Base-by-base conservation (phyloP, 30 jellyfish, hydroid and myxozoan species). In the Catostylus mosaicus region DNA sequence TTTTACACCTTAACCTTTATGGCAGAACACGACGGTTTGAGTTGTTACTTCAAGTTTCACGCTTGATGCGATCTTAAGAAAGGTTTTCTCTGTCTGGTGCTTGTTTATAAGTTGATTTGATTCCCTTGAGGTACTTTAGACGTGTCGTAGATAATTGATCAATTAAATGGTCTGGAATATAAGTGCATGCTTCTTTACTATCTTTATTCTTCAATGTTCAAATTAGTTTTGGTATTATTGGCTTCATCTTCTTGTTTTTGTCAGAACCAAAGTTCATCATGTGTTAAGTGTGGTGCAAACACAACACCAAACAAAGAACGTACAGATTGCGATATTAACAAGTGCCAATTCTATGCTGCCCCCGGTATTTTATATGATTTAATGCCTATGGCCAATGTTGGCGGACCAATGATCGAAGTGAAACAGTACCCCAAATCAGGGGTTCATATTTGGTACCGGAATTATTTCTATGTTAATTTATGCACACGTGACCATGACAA, bases 371-470 rank as follows among this genome's bases (percentile, higher is more conserved):
- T 43, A 20, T 92, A 83, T 79, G 96, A 92, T 66, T 66, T 92
- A 60, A 78, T 93, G 75, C 98, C 98, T 0, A 89, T 92, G 66
- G 90, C 85, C 23, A 81, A 68, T 60, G 95, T 65, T 34, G 95
- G 89, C 22, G 98, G 98, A 20, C 85, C 98, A 12, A 92, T 92
- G 98, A 40, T 52, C 67, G 69, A 84, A 85, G 98, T 92, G 46
- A 61, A 73, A 62, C 89, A 60, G 56, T 35, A 51, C 30, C 71
- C 77, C 0, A 50, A 31, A 30, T 46, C n/a, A 16, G 62, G 77
- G 22, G 31, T 69, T 34, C 84, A 45, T 29, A 45, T 80, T 24
- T 84, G 95, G 95, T 92, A 85, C 64, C 78, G 68, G 11, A 73
- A 75, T 64, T 51, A 56, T 50, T 92, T 67, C 62, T 82, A 78